Percentiles rank a stretch among this genome's conserved stretches.
Evolutionary conservation across 1,140 invertebrate genomes (phyloP).

Genomic region (Microplitis mediator): DNA sequence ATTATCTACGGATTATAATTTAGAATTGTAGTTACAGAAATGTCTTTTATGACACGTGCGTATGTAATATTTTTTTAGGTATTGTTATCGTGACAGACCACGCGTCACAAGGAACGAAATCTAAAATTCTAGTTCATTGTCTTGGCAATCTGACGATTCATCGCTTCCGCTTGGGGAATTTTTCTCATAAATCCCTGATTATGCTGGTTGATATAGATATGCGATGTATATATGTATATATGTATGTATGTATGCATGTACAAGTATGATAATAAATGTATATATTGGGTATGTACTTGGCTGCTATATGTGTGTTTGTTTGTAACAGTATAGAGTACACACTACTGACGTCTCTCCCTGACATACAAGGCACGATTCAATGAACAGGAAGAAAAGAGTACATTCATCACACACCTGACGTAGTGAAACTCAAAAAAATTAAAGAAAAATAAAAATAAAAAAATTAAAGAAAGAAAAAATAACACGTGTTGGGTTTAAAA

Average conservation of each 20-base stretch:
- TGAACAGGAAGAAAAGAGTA: constrained; percentile 7
- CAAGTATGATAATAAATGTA: background rate
- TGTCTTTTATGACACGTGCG: background rate
- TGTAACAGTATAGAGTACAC: too few species aligned
- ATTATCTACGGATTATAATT: too few species aligned
- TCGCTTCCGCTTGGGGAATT: constrained; percentile 23
- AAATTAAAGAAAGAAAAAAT: background rate
- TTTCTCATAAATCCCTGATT: constrained; percentile 12
- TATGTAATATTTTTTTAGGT: background rate
- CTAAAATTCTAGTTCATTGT: constrained; percentile 27
- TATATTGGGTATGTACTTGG: background rate
- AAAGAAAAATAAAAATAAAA: background rate
- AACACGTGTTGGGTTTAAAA: background rate
- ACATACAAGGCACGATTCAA: constrained; percentile 2
- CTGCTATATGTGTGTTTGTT: background rate
- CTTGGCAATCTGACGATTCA: constrained; percentile 21
- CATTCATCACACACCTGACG: constrained; percentile 25
- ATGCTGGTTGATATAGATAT: background rate
- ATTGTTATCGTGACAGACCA: constrained; percentile 7
- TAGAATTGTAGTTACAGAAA: too few species aligned
- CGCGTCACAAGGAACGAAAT: constrained; percentile 18
- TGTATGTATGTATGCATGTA: too few species aligned
- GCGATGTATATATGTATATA: too few species aligned
- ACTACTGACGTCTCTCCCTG: background rate
- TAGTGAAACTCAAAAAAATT: background rate